These are phyloP conservation scores for Bombus fervidus DNA, from an alignment of 1,140 invertebrate genomes.

Conservation along the genomic window DNA sequence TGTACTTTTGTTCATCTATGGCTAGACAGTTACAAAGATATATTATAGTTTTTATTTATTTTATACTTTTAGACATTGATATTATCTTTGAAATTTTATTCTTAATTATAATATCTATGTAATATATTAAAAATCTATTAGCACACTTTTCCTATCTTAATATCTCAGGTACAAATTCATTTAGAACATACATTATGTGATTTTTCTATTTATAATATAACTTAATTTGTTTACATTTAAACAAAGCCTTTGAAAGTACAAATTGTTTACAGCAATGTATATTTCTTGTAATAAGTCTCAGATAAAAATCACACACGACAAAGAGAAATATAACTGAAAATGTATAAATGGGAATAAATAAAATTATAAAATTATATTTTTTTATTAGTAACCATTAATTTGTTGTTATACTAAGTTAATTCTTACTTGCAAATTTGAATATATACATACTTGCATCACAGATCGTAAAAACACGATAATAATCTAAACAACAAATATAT, in stretches of 20 bases:
- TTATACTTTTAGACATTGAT: background rate
- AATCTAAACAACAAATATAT: conserved; percentile 36
- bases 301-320: conserved; percentile 17
- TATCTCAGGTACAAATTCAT: conserved; percentile 19
- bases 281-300: conserved; percentile 16
- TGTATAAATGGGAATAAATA: conserved; percentile 36
- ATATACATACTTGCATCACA: conserved; percentile 42
- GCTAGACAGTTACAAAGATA: background rate
- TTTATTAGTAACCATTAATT: conserved; percentile 45
- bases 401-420: background rate
- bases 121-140: background rate
- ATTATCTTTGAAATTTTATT: background rate
- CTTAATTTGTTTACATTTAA: background rate
- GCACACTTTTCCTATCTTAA: conserved; percentile 5
- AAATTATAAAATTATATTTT: conserved; percentile 50
- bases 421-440: conserved; percentile 38
- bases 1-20: background rate
- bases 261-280: background rate
- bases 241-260: conserved; percentile 4
- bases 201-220: background rate
- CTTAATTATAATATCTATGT: background rate
- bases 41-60: background rate
- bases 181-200: background rate
- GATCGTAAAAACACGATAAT: conserved; percentile 34
- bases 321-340: conserved; percentile 1